Evolutionary conservation across 1,140 invertebrate genomes (phyloP).

Genomic region (Leptinotarsa lineolata): DNA sequence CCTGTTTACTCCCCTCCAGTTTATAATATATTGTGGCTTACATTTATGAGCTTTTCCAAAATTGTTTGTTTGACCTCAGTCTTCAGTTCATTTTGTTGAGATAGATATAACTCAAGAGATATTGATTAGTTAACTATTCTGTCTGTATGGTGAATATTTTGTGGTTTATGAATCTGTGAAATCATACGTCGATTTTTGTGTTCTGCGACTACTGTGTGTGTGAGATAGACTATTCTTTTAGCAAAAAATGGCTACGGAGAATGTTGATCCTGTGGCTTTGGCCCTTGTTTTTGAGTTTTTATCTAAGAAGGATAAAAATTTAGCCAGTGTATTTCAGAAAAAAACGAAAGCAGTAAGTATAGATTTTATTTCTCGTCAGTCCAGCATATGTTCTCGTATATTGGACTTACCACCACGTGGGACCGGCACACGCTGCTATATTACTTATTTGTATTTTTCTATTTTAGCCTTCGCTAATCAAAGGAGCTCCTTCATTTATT

Average conservation of each 20-base stretch:
- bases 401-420: background rate
- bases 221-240: no score
- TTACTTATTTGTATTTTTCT: slow-evolving; percentile 6
- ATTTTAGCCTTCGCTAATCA: slow-evolving; percentile 33
- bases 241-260: slow-evolving; percentile 12
- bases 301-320: slow-evolving; percentile 60
- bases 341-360: slow-evolving; percentile 66
- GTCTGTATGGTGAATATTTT: no score
- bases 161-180: no score
- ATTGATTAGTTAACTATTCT: no score
- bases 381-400: background rate
- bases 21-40: no score
- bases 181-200: no score
- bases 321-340: slow-evolving; percentile 64
- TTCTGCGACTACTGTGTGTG: no score
- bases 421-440: background rate
- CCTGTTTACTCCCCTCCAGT: no score
- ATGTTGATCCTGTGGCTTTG: background rate
- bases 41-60: no score
- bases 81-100: no score
- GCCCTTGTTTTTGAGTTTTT: slow-evolving; percentile 64
- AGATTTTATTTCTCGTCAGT: background rate
- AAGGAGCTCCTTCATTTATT: slow-evolving; percentile 39
- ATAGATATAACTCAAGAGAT: no score
- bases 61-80: no score